Conservation (phyloP, 2,888 invertebrate species). For the Athalia cordata region DNA sequence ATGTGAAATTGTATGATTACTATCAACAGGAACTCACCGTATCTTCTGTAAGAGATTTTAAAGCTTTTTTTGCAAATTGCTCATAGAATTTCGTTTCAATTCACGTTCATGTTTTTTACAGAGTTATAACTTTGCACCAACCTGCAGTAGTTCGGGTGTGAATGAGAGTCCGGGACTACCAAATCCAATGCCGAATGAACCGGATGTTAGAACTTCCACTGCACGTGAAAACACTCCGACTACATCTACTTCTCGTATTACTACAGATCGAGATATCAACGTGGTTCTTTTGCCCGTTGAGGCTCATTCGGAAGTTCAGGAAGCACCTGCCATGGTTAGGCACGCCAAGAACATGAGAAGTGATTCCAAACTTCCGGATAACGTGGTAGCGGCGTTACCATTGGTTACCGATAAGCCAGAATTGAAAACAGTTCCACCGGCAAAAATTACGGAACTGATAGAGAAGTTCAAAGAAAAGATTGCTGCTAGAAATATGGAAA, state of each 20-base stretch:
- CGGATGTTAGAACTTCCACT: conserved; percentile 43
- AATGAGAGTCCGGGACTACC: conserved; percentile 54
- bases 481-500: conserved; percentile 40
- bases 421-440: conserved; percentile 43
- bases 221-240: conserved; percentile 1
- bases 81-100: neutral
- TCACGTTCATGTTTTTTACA: conserved; percentile 51
- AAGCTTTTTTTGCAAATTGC: neutral
- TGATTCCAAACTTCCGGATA: conserved; percentile 38
- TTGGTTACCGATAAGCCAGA: conserved; percentile 49
- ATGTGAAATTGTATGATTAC: conserved; percentile 79
- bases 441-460: conserved; percentile 36
- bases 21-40: conserved; percentile 78
- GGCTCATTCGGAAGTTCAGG: neutral
- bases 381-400: conserved; percentile 10
- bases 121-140: conserved; percentile 65
- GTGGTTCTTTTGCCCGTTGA: conserved; percentile 20
- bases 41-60: conserved; percentile 73
- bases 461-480: conserved; percentile 50
- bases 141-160: conserved; percentile 62
- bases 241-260: neutral
- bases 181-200: conserved; percentile 53
- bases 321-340: conserved; percentile 40
- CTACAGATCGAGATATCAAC: neutral
- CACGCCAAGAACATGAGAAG: conserved; percentile 14